These are phyloP conservation scores for Porites australiensis DNA, from an alignment of 64 coral and sea anemone genomes.

Conservation along the genomic window DNA sequence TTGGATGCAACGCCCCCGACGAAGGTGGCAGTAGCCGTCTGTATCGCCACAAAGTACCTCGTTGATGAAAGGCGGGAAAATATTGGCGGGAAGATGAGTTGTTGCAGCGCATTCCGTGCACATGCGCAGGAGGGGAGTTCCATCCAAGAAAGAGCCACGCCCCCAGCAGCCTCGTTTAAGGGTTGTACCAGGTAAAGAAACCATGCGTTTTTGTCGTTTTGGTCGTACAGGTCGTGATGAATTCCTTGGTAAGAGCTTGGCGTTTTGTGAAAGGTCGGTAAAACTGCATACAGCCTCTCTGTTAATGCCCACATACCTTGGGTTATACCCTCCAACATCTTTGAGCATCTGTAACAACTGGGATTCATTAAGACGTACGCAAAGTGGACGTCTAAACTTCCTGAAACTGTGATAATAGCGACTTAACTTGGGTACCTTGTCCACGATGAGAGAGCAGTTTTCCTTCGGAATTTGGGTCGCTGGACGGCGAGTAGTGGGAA, in stretches of 20 bases:
- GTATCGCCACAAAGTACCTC: neutral
- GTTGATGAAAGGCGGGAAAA: slow-evolving; percentile 27
- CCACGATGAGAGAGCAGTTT: neutral
- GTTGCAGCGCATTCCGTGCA: slow-evolving; percentile 27
- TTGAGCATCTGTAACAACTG: neutral
- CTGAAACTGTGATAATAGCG: neutral
- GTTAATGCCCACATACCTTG: slow-evolving; percentile 19
- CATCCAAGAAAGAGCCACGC: neutral
- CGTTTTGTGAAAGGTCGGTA: neutral
- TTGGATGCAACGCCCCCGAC: neutral
- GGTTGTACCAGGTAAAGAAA: neutral
- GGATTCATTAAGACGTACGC: neutral
- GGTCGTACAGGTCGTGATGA: neutral
- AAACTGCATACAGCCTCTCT: neutral
- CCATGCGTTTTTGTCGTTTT: neutral
- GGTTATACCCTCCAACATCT: slow-evolving; percentile 2
- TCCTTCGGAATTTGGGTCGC: neutral
- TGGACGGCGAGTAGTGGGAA: neutral
- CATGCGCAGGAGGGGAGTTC: neutral
- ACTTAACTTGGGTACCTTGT: neutral
- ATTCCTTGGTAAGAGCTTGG: neutral
- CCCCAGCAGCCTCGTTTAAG: neutral
- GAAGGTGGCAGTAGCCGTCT: neutral
- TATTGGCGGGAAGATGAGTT: neutral
- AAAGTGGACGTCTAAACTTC: neutral